phyloP scores from a whole-genome alignment of 2,888 invertebrate species.

The Drosophila mulleri region DNA sequence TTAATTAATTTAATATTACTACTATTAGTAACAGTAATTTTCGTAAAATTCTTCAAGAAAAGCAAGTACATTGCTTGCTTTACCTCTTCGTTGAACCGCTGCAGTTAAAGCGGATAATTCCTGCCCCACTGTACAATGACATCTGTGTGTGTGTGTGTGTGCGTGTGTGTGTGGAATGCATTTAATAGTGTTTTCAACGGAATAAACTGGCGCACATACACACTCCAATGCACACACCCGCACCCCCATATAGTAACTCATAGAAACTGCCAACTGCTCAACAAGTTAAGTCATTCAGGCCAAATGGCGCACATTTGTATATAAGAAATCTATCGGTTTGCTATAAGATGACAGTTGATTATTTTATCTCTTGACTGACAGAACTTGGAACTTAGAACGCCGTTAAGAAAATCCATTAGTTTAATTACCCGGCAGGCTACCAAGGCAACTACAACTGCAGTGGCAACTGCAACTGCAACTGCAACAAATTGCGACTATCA shows the following conservation, averaged over 20 bases:
- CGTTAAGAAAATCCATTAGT: slow-evolving; percentile 64
- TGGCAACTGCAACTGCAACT: slow-evolving; percentile 31
- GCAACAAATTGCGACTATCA: slow-evolving; percentile 72
- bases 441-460: slow-evolving; percentile 13
- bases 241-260: neutral
- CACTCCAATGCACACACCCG: neutral
- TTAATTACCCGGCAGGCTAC: slow-evolving; percentile 62
- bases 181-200: slow-evolving; percentile 50
- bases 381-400: slow-evolving; percentile 28
- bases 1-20: too few species aligned
- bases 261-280: slow-evolving; percentile 16
- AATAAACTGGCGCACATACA: neutral
- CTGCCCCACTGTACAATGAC: slow-evolving; percentile 20
- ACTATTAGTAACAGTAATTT: too few species aligned
- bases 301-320: slow-evolving; percentile 17
- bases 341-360: slow-evolving; percentile 14
- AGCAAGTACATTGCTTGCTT: too few species aligned
- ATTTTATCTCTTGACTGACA: slow-evolving; percentile 27
- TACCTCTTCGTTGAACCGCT: neutral
- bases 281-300: slow-evolving; percentile 54
- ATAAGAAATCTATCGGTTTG: slow-evolving; percentile 11
- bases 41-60: neutral
- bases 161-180: slow-evolving; percentile 55
- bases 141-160: slow-evolving; percentile 33
- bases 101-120: neutral